Conservation (phyloP, 2,888 invertebrate genomes). For the Tinea trinotella region DNA sequence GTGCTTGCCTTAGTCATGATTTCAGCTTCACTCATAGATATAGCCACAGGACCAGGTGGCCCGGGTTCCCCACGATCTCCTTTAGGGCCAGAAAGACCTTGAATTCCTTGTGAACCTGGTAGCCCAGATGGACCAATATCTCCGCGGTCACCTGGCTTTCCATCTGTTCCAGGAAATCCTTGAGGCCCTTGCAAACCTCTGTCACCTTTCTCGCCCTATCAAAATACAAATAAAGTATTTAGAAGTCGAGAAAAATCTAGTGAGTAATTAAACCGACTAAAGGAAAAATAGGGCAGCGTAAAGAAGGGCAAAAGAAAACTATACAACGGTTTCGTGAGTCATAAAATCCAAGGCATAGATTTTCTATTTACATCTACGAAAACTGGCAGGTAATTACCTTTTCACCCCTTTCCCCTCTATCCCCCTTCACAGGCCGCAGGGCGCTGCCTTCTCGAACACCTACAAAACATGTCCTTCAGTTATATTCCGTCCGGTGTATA, state of each 20-base stretch:
- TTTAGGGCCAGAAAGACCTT: slow-evolving; percentile 76
- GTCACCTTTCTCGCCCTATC: slow-evolving; percentile 75
- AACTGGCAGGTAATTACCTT: slow-evolving; percentile 47
- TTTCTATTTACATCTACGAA: slow-evolving; percentile 18
- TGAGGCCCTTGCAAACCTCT: slow-evolving; percentile 76
- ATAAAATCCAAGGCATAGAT: slow-evolving; percentile 10
- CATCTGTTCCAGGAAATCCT: slow-evolving; percentile 77
- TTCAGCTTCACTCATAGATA: slow-evolving; percentile 73
- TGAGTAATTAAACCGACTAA: neutral
- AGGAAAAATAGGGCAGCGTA: neutral
- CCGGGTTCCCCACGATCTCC: slow-evolving; percentile 82
- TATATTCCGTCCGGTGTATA: slow-evolving; percentile 31
- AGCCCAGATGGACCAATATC: slow-evolving; percentile 80
- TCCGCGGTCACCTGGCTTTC: slow-evolving; percentile 77
- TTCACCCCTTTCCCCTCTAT: slow-evolving; percentile 46
- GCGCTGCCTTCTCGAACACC: slow-evolving; percentile 38
- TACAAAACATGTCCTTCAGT: slow-evolving; percentile 33
- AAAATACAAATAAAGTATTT: neutral
- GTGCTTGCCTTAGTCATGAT: slow-evolving; percentile 67
- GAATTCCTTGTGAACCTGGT: slow-evolving; percentile 79
- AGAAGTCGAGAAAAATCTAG: neutral
- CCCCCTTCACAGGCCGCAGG: slow-evolving; percentile 38
- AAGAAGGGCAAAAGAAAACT: neutral
- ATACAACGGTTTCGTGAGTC: slow-evolving; percentile 4
- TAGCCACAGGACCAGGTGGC: slow-evolving; percentile 76